Evolutionary conservation across 2,797 vertebrate genomes (phyloP).

Genomic region (Oryzias dopingdopingensis): DNA sequence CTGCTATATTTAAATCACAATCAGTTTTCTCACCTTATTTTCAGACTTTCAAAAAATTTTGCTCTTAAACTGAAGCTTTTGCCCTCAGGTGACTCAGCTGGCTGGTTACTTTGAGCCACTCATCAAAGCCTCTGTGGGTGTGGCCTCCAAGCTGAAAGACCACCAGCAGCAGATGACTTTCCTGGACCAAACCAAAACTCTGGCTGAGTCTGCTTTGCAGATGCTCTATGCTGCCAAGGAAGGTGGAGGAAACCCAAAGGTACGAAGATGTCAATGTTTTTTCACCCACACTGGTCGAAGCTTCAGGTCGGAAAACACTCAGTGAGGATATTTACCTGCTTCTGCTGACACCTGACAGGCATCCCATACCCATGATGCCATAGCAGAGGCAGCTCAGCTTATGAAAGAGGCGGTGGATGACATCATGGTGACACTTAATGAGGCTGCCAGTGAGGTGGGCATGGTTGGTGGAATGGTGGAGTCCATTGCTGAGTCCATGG

Average conservation of each 20-base stretch:
- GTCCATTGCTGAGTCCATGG: conserved; percentile 94
- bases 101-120: conserved; percentile 95
- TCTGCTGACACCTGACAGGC: conserved; percentile 75
- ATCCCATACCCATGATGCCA: conserved; percentile 92
- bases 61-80: background rate
- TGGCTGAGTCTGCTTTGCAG: conserved; percentile 95
- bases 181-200: conserved; percentile 96
- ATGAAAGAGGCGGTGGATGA: conserved; percentile 99
- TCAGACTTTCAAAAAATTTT: too few species aligned
- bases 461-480: conserved; percentile 98
- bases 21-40: too few species aligned
- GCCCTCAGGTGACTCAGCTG: conserved; percentile 87
- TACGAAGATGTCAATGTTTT: conserved; percentile 35
- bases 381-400: conserved; percentile 91
- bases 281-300: background rate
- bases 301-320: background rate
- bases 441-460: conserved; percentile 96
- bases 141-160: conserved; percentile 90
- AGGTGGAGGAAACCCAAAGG: conserved; percentile 97
- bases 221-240: conserved; percentile 98
- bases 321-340: background rate
- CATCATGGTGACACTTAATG: conserved; percentile 96
- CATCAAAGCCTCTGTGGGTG: conserved; percentile 88
- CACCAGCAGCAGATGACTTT: conserved; percentile 99
- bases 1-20: too few species aligned